phyloP scores from a whole-genome alignment of 2,113 vertebrate genomes.

The Caranx ignobilis region DNA sequence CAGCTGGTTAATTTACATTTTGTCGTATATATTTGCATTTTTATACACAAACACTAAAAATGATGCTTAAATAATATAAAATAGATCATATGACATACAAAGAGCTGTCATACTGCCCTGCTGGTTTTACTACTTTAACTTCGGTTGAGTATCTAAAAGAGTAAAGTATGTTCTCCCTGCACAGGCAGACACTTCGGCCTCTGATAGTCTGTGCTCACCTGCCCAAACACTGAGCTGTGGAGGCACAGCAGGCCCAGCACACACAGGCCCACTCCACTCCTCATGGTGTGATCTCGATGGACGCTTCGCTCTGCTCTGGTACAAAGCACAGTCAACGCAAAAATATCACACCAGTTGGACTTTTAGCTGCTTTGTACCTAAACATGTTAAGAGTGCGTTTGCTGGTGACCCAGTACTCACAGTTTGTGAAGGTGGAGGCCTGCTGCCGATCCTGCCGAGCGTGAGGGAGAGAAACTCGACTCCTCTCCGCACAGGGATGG shows the following conservation, averaged over 20 bases:
- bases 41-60: not conserved
- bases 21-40: not conserved
- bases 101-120: too few relatives aligned
- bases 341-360: not conserved
- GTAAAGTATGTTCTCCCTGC: not conserved
- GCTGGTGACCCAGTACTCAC: conserved; percentile 22
- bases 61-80: too few relatives aligned
- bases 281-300: conserved; percentile 61
- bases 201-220: conserved; percentile 52
- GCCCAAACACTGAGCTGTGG: conserved; percentile 35
- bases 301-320: conserved; percentile 38
- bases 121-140: not conserved
- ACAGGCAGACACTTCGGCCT: not conserved
- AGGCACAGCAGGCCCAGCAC: conserved; percentile 72
- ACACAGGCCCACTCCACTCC: conserved; percentile 49
- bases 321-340: not conserved
- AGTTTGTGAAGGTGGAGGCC: conserved; percentile 39
- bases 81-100: too few relatives aligned
- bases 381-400: not conserved
- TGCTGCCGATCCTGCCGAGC: conserved; percentile 20
- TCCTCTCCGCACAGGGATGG: conserved; percentile 43
- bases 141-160: not conserved
- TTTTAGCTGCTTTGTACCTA: not conserved
- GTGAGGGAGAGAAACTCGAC: conserved; percentile 1
- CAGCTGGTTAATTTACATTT: too few relatives aligned